These are phyloP conservation scores for Panthera uncia DNA, from an alignment of 2,113 vertebrate genomes.

Conservation along the genomic window DNA sequence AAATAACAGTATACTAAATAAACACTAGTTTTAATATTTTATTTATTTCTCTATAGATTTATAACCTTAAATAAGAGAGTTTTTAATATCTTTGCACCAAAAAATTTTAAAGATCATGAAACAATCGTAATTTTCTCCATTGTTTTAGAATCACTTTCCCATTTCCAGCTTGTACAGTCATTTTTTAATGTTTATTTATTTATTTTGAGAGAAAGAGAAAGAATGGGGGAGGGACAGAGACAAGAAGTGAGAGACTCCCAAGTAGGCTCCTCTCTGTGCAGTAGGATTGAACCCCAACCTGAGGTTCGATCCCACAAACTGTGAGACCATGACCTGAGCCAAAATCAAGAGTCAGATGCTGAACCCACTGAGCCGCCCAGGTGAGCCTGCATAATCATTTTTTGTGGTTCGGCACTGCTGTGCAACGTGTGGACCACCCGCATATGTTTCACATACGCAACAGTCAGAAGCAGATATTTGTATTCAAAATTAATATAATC, in stretches of 20 bases:
- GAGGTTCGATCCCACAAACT: no score
- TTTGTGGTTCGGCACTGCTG: neutral
- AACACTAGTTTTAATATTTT: neutral
- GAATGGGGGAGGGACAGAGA: no score
- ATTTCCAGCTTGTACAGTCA: neutral
- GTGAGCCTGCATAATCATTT: neutral
- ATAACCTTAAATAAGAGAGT: neutral
- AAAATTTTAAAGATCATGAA: neutral
- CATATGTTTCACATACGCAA: neutral
- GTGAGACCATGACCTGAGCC: no score
- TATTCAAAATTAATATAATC: neutral
- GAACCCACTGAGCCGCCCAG: no score
- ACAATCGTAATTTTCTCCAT: neutral
- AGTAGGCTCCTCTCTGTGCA: no score
- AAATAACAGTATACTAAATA: neutral
- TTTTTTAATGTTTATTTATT: no score
- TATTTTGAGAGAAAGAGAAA: no score
- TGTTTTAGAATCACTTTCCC: neutral
- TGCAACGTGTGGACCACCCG: neutral
- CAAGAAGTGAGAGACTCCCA: no score
- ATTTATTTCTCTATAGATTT: neutral
- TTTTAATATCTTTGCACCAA: neutral
- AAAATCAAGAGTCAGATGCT: no score
- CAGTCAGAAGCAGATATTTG: conserved; percentile 40
- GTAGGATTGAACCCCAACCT: no score